Conservation (phyloP, 2,888 invertebrate genomes). For the Odontocerum albicorne region DNA sequence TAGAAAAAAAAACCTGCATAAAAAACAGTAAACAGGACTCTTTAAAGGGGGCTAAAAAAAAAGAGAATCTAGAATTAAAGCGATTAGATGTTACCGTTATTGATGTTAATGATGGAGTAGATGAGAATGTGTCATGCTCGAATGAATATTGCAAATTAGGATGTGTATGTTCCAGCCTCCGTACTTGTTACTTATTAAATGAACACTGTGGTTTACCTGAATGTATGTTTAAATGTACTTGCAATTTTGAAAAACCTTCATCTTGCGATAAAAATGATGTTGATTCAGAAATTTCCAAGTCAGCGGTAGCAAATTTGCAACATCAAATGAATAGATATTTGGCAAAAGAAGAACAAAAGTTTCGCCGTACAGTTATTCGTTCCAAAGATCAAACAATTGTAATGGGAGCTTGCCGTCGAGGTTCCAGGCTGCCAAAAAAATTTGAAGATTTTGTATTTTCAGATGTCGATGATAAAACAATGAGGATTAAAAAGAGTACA, state of each 20-base stretch:
- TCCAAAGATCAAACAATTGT: conserved; percentile 66
- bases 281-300: conserved; percentile 27
- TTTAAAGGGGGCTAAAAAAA: too few relatives aligned
- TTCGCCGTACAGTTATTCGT: conserved; percentile 70
- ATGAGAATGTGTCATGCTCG: conserved; percentile 45
- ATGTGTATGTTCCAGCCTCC: conserved; percentile 66
- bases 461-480: conserved; percentile 6
- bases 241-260: conserved; percentile 45
- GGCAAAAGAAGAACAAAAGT: conserved; percentile 70
- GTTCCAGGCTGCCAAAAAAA: conserved; percentile 62
- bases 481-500: conserved; percentile 38
- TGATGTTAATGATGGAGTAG: conserved; percentile 46
- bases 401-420: conserved; percentile 60
- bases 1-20: conserved; percentile 29
- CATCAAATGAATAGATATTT: conserved; percentile 57
- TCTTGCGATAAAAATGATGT: not conserved
- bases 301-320: conserved; percentile 49
- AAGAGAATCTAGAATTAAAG: conserved; percentile 55
- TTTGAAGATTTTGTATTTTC: conserved; percentile 56
- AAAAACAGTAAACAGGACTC: conserved; percentile 5
- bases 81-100: conserved; percentile 69
- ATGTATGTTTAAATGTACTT: conserved; percentile 61
- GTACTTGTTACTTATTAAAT: conserved; percentile 47
- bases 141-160: conserved; percentile 64
- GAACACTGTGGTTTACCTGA: conserved; percentile 64